Base-by-base conservation (phyloP, 2,888 invertebrate species). In the Caenorhabditis plicata region DNA sequence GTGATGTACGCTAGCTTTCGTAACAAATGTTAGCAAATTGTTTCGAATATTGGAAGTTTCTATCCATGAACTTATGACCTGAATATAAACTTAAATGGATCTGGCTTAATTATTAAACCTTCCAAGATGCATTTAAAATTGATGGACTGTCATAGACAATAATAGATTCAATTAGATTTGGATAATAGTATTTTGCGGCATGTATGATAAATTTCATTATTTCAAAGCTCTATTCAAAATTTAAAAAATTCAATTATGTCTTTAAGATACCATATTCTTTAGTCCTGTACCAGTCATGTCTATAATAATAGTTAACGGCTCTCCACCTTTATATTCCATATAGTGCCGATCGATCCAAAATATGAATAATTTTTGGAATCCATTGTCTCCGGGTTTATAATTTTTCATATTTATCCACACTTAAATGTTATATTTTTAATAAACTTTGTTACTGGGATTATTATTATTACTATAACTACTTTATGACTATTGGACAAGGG, bases 311-410 rank as follows among this genome's bases (percentile, higher is more conserved):
- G 71, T 63, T 15, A 79, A 26, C 25, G 71, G 71, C 9, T 53
- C 60, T 45, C 61, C 48, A n/a, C 68, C 74, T n/a, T 61, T 51
- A n/a, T 71, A 66, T 20, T 71, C 68, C 58, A 65, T 65, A 27
- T 58, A 65, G 52, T 78, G 75, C 15, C 68, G 52, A 42, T 79
- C 79, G 32, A 79, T 54, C 79, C 79, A 79, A 63, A 71, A 79
- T 26, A 69, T 64, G 36, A 79, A 68, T 22, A 73, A 58, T 27
- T 67, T 55, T 47, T 76, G 73, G 33, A 62, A 68, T 7, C 62
- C 65, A 15, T 54, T 43, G 31, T 71, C 64, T 7, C 63, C 68
- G 31, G 68, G 64, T 23, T 52, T 44, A 45, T 74, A 71, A 25
- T 73, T 50, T 11, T 45, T 52, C 50, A 75, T 67, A 50, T 69